Conservation (phyloP, 1,140 invertebrate species). For the Andricus grossulariae region DNA sequence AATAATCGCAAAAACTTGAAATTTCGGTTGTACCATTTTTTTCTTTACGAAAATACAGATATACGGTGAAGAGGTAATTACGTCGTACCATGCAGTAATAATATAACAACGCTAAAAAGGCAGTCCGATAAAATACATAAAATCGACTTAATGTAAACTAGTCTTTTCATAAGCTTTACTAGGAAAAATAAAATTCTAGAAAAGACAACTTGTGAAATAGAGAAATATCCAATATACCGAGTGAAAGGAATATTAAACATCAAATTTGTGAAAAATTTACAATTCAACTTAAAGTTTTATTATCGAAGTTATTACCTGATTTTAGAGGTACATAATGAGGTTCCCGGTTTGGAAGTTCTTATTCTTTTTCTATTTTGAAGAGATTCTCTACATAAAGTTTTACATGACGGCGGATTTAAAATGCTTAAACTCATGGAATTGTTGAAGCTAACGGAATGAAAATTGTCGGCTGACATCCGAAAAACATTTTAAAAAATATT, state of each 20-base stretch:
- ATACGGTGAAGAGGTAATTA: not conserved
- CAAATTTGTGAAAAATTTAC: not conserved
- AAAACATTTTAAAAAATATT: too few species aligned
- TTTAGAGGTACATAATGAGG: not conserved
- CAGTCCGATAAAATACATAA: not conserved
- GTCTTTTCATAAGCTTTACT: slow-evolving; percentile 5
- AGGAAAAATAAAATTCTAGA: slow-evolving; percentile 10
- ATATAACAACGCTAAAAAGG: slow-evolving; percentile 10
- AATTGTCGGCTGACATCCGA: too few species aligned
- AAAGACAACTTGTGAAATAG: slow-evolving; percentile 5
- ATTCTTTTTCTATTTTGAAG: slow-evolving; percentile 5
- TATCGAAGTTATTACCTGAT: slow-evolving; percentile 9
- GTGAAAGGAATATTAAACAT: slow-evolving; percentile 19
- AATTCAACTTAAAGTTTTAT: not conserved
- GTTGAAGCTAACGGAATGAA: too few species aligned
- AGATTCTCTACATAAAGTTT: too few species aligned
- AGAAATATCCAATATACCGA: slow-evolving; percentile 4
- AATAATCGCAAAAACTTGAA: not conserved
- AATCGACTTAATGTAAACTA: slow-evolving; percentile 4
- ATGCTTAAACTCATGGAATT: too few species aligned
- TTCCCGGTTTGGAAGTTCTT: not conserved
- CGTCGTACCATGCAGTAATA: slow-evolving; percentile 9
- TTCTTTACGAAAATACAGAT: not conserved
- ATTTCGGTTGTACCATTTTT: not conserved
- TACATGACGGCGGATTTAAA: too few species aligned